These are phyloP conservation scores for Drosophila obscura DNA, from an alignment of 1,140 invertebrate genomes.

Conservation along the genomic window DNA sequence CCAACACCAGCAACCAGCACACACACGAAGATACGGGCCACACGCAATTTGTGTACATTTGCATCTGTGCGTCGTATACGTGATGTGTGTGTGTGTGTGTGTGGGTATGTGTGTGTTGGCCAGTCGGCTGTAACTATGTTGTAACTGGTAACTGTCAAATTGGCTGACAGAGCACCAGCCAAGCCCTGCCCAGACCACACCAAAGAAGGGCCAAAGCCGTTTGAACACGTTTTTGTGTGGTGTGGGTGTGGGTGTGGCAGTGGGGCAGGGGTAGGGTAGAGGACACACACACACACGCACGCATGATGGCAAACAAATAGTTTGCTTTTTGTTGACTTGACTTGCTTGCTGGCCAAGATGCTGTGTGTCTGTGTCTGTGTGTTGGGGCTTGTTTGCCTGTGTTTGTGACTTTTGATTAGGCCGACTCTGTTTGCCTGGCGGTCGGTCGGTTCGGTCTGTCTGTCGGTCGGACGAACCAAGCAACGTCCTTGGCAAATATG, in stretches of 20 bases:
- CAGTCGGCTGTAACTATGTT: slow-evolving; percentile 64
- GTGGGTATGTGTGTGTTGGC: slow-evolving; percentile 17
- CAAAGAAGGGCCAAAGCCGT: slow-evolving; percentile 18
- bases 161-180: slow-evolving; percentile 61
- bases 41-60: slow-evolving; percentile 33
- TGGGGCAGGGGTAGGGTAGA: not conserved
- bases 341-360: slow-evolving; percentile 72
- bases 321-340: slow-evolving; percentile 73
- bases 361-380: slow-evolving; percentile 11
- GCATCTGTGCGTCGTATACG: slow-evolving; percentile 3
- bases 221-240: not conserved
- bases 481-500: slow-evolving; percentile 65
- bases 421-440: slow-evolving; percentile 68
- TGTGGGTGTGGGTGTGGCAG: too few relatives aligned
- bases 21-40: not conserved
- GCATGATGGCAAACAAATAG: slow-evolving; percentile 71
- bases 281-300: slow-evolving; percentile 14
- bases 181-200: too few relatives aligned
- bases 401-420: slow-evolving; percentile 79
- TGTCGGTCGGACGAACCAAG: slow-evolving; percentile 52
- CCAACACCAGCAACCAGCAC: not conserved
- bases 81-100: slow-evolving; percentile 19
- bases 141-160: slow-evolving; percentile 78
- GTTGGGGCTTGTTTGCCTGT: slow-evolving; percentile 28
- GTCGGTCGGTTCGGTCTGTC: slow-evolving; percentile 59